Conservation (phyloP, 2,797 vertebrate genomes). For the Poliocrania exsul region DNA sequence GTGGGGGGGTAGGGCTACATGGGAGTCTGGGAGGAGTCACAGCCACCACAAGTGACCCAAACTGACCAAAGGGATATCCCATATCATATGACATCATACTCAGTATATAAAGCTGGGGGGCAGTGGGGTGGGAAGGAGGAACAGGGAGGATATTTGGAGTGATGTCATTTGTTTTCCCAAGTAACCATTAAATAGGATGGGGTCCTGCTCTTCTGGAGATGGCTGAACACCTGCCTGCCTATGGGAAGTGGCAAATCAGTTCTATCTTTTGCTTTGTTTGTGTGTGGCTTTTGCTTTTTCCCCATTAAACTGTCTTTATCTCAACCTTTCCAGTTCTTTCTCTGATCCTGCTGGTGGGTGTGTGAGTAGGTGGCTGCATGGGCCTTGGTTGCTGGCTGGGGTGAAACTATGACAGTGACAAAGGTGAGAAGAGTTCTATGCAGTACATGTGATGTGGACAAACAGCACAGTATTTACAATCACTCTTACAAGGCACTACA, state of each 20-base stretch:
- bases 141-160: not conserved
- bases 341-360: too few relatives aligned
- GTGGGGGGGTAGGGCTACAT: not conserved
- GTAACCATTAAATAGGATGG: fast-evolving
- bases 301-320: not conserved
- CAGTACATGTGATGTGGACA: fast-evolving
- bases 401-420: not conserved
- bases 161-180: not conserved
- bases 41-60: not conserved
- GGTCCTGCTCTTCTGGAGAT: not conserved
- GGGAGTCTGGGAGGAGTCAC: not conserved
- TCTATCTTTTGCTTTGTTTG: not conserved
- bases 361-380: not conserved
- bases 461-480: not conserved
- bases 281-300: not conserved
- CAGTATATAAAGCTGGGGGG: too few relatives aligned
- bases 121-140: not conserved
- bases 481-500: not conserved
- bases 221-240: not conserved
- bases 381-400: not conserved
- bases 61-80: not conserved
- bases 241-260: not conserved
- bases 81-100: too few relatives aligned
- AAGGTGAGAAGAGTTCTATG: not conserved
- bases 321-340: not conserved